phyloP scores from a whole-genome alignment of 1,140 invertebrate species.

The Eriocheir sinensis region DNA sequence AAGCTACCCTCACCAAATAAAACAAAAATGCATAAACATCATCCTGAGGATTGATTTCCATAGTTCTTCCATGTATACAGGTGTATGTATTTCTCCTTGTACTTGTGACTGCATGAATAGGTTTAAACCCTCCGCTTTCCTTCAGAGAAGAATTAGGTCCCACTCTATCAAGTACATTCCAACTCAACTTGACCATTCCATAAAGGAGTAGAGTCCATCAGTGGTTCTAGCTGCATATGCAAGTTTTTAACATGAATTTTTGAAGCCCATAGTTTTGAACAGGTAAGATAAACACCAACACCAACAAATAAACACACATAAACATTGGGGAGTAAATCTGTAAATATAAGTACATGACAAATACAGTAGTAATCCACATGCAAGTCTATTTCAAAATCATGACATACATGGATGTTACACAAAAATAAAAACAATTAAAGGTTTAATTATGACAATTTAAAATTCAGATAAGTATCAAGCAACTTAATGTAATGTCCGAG shows the following conservation, averaged over 20 bases:
- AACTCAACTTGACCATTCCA: too few relatives aligned
- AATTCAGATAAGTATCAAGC: not conserved
- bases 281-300: not conserved
- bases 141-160: not conserved
- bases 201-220: not conserved
- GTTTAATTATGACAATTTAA: too few relatives aligned
- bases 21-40: too few relatives aligned
- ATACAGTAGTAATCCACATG: not conserved
- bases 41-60: too few relatives aligned
- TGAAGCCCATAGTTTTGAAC: not conserved
- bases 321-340: not conserved
- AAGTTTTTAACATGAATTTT: not conserved
- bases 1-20: too few relatives aligned
- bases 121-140: too few relatives aligned
- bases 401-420: not conserved
- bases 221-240: not conserved
- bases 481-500: not conserved
- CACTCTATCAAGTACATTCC: too few relatives aligned
- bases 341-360: not conserved
- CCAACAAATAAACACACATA: slow-evolving; percentile 19
- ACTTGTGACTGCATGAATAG: too few relatives aligned
- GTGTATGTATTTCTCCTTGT: too few relatives aligned
- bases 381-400: not conserved
- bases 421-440: not conserved
- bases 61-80: too few relatives aligned